Evolutionary conservation across 2,113 vertebrate species (phyloP).

Genomic region (Leucosticte australis): DNA sequence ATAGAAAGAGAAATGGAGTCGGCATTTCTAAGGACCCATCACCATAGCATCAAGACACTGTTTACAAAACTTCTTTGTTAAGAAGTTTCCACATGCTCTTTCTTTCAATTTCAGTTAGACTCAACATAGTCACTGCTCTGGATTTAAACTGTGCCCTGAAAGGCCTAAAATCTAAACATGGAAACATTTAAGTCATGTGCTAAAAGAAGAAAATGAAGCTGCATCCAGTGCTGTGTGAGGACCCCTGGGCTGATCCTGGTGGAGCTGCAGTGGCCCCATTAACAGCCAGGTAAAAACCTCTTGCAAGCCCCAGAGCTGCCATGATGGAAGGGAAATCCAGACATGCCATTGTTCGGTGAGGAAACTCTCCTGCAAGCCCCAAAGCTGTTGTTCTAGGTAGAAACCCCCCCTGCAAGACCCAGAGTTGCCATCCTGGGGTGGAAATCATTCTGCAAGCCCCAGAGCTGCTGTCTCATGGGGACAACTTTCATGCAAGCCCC

Average conservation of each 20-base stretch:
- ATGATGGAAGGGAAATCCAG: background rate
- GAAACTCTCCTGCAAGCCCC: background rate
- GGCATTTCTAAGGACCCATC: background rate
- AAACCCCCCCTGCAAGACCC: background rate
- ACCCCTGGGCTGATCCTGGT: background rate
- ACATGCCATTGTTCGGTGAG: background rate
- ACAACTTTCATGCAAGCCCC: background rate
- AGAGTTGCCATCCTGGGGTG: accelerated
- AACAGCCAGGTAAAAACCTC: background rate
- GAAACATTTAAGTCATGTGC: background rate
- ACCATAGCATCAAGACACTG: conserved; percentile 23
- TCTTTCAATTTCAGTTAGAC: conserved; percentile 34
- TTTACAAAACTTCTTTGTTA: conserved; percentile 44
- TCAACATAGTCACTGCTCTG: background rate
- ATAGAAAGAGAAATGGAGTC: background rate
- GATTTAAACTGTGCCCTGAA: conserved; percentile 17
- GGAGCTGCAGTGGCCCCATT: accelerated
- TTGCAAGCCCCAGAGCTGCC: background rate
- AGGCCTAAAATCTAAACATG: conserved; percentile 44
- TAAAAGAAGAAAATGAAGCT: conserved; percentile 13
- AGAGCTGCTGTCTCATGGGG: background rate
- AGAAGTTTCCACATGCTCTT: conserved; percentile 20
- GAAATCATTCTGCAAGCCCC: background rate
- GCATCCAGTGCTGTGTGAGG: background rate
- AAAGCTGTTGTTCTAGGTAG: background rate